Base-by-base conservation (phyloP, 2,888 invertebrate species). In the Syritta pipiens region DNA sequence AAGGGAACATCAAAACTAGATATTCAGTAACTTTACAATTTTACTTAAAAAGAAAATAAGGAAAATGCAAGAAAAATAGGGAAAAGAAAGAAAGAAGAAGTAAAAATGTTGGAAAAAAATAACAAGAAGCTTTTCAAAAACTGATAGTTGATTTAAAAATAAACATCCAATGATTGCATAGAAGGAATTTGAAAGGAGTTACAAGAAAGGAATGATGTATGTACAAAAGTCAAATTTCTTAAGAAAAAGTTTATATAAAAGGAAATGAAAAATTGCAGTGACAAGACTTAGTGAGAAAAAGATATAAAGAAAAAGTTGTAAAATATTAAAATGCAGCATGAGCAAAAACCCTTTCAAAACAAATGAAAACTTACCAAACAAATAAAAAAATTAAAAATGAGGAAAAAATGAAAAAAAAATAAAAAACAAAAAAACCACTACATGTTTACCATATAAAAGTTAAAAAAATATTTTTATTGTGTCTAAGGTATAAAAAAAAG, bases 391-490 rank as follows among this genome's bases (percentile, higher is more conserved):
- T 1, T 9, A 1, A 51, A 44, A 14, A 20, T 19, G 32, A 37
- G n/a, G 30, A 24, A 37, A 42, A 37, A 65, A 30, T 63, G 20
- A 62, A 46, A 26, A 48, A 35, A 46, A 53, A 53, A 48, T 10
- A 14, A 49, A 49, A 46, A 55, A 65, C n/a, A 60, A 69, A 6
- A 71, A 63, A 65, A 69, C 55, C 14, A 63, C 42, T 65, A 76
- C 17, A 62, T 57, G n/a, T 53, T 72, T 59, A 60, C 14, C 17
- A 65, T 57, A 59, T 71, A 42, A 59, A 46, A 77, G 51, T 57
- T 60, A 40, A 19, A 65, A 53, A 71, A 53, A 44, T 14, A 20
- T 48, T 63, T 72, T 79, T 75, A 79, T 72, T 72, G 71, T 79
- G 60, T 79, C 60, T 72, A 67, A 35, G 37, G 46, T 72, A 67